Base-by-base conservation (phyloP, 2,888 invertebrate genomes). In the Orthosia gracilis region DNA sequence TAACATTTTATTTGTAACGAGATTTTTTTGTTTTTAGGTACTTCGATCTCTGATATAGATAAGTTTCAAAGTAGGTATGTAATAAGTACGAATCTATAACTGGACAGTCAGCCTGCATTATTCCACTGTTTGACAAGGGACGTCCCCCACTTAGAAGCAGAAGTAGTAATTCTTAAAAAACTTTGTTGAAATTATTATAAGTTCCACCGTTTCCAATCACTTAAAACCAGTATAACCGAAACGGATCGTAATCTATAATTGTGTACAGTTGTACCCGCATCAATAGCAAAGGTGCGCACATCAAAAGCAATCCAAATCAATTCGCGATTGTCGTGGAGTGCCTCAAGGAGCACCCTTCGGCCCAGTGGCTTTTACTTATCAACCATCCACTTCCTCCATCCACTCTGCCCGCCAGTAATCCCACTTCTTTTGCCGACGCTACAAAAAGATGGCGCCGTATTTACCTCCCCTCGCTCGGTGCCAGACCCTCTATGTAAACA, bases 401-500 rank as follows among this genome's bases (percentile, higher is more conserved):
- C 55, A 55, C 55, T 55, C 69, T 79, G 73, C 81, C 90, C 88
- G 87, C 80, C 71, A 71, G 83, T 85, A 85, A 82, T 85, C 85
- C 69, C 78, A 83, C 89, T 87, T 87, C 87, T 90, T 91, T 85
- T 95, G 95, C 94, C 92, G 94, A 94, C 95, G 90, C 90, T 95
- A 93, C 94, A 58, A 86, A 95, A 96, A 96, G 92, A 96, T 96
- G 96, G 96, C 96, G 94, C 79, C 90, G 89, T 90, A 92, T 93
- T 93, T 94, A 91, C 92, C 85, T 71, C 78, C 85, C 83, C 81
- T 72, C 83, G 69, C 86, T 82, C 88, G 85, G 73, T 89, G 78
- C 87, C 69, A 69, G 78, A 90, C 95, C 96, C 95, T 96, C 94
- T 96, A 96, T 95, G 93, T 96, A 96, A 96, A 96, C 95, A 96